Base-by-base conservation (phyloP, 2,888 invertebrate species). In the Epicampocera succincta region DNA sequence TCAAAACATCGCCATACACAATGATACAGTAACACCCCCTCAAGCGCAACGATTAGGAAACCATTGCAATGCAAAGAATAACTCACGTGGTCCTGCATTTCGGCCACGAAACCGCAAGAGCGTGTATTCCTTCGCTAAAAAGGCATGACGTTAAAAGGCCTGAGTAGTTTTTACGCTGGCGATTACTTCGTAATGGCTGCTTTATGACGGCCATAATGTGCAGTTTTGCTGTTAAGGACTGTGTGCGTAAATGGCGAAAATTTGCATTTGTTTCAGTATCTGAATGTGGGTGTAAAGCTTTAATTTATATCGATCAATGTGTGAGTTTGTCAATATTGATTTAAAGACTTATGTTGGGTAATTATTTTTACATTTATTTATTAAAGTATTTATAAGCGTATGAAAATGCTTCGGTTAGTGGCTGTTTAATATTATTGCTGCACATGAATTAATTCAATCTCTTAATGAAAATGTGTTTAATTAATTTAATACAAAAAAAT, bases 351-450 rank as follows among this genome's bases (percentile, higher is more conserved):
- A 56, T 80, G 68, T 50, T 33, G 56, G 61, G 69, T 71, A 63
- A 75, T 80, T 80, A 75, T 80, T 80, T 80, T 74, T 40, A 38
- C 54, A 74, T 74, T 74, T 74, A 63, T 63, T 61, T 72, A 61
- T 72, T 52, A 25, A 29, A 63, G 38, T 25, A 50, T 19, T 19
- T 72, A 50, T 58, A 17, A 8, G 29, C 13, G 33, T 38, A 13
- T 33, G n/a, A 52, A 11, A 13, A 40, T 25, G 50, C n/a, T 52
- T 56, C 42, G 29, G 15, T 48, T 50, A 38, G 33, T 11, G 50
- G n/a, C 4, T 17, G 17, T 42, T 29, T 12, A 44, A 19, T 3
- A 40, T 38, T 48, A 15, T 61, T 58, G 11, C n/a, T 21, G 46
- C 68, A 65, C 42, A 60, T 71, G 61, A 66, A 46, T 73, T 33